phyloP scores from a whole-genome alignment of 2,888 invertebrate species.

The Pristionchus entomophagus region DNA sequence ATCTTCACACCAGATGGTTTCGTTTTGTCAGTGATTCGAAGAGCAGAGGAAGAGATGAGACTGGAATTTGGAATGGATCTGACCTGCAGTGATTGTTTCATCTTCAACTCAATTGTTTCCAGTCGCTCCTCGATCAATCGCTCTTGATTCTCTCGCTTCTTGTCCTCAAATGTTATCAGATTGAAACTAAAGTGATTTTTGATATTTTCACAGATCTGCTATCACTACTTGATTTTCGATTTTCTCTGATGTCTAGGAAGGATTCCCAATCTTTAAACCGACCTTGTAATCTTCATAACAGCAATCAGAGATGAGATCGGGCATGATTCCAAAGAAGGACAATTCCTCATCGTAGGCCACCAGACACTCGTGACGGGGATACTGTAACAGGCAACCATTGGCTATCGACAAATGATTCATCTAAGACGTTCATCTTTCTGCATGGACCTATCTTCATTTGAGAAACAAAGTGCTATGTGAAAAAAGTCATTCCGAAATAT shows the following conservation, averaged over 20 bases:
- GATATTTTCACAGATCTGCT: background rate
- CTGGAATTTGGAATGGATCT: no score
- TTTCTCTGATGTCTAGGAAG: background rate
- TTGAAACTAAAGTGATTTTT: background rate
- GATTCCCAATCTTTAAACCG: background rate
- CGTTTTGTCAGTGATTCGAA: background rate
- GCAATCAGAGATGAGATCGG: slow-evolving; percentile 97
- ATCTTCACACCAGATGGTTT: background rate
- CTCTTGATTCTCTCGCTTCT: slow-evolving; percentile 98
- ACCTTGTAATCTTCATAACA: slow-evolving; percentile 98
- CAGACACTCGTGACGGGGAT: slow-evolving; percentile 98
- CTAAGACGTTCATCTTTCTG: no score
- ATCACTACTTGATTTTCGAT: background rate
- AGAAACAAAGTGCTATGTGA: no score
- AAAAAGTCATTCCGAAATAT: no score
- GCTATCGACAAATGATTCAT: background rate
- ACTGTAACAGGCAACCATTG: slow-evolving; percentile 82
- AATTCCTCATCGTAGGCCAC: slow-evolving; percentile 99
- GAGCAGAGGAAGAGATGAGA: background rate
- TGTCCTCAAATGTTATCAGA: slow-evolving; percentile 81
- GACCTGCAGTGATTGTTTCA: slow-evolving; percentile 67
- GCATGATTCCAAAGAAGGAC: slow-evolving; percentile 97
- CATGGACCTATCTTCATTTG: no score
- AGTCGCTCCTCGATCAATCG: slow-evolving; percentile 91
- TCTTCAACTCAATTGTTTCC: slow-evolving; percentile 68